Conservation (phyloP, 2,888 invertebrate genomes). For the Phengaris alcon region DNA sequence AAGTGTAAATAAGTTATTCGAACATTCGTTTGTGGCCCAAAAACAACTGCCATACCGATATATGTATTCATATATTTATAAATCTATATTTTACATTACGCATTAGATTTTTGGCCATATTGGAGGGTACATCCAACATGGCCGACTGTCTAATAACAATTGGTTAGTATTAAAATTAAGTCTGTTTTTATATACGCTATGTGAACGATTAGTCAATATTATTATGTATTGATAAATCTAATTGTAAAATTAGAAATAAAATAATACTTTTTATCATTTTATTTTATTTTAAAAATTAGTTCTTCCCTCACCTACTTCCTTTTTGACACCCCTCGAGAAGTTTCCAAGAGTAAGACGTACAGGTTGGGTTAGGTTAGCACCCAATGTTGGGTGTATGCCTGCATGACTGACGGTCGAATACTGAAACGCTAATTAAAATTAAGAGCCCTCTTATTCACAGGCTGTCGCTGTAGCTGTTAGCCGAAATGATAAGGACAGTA, state of each 20-base stretch:
- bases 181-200: conserved; percentile 46
- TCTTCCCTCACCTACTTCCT: no score
- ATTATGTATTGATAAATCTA: conserved; percentile 54
- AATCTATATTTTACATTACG: conserved; percentile 45
- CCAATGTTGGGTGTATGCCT: no score
- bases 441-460: no score
- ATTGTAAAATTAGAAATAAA: conserved; percentile 62
- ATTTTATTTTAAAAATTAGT: conserved; percentile 36
- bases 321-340: no score
- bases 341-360: no score
- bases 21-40: conserved; percentile 31
- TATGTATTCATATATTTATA: conserved; percentile 45
- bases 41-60: conserved; percentile 45
- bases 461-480: no score
- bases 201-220: conserved; percentile 54
- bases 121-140: conserved; percentile 61
- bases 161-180: conserved; percentile 50
- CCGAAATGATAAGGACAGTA: no score
- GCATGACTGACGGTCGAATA: no score
- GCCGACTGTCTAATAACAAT: conserved; percentile 70
- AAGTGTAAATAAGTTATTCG: conserved; percentile 35
- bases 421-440: no score
- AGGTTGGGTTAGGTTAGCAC: no score
- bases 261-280: conserved; percentile 57
- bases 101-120: conserved; percentile 73